phyloP scores from a whole-genome alignment of 1,140 invertebrate genomes.

The Bilobella aurantiaca region DNA sequence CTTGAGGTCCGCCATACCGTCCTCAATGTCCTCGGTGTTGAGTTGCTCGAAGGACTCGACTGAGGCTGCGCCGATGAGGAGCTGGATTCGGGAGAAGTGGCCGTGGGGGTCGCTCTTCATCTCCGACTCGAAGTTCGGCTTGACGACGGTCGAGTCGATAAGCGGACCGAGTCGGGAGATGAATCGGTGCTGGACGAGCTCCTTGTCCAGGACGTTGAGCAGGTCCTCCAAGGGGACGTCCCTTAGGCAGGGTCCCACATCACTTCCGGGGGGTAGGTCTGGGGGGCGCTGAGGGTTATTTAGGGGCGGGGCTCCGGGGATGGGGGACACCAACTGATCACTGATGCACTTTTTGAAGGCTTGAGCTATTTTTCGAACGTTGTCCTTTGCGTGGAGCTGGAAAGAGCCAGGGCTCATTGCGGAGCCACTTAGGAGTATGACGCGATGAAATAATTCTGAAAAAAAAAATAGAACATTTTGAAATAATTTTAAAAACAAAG shows the following conservation, averaged over 20 bases:
- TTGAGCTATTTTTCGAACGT: constrained; percentile 66
- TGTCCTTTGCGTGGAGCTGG: constrained; percentile 69
- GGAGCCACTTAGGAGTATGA: constrained; percentile 87
- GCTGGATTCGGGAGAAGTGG: constrained; percentile 25
- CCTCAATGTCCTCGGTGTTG: constrained; percentile 58
- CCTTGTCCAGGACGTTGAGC: constrained; percentile 48
- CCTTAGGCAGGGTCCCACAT: constrained; percentile 70
- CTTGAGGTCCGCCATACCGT: constrained; percentile 71
- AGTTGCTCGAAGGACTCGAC: constrained; percentile 64
- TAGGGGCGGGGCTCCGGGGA: background rate
- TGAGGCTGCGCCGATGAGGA: constrained; percentile 40
- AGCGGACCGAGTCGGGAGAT: constrained; percentile 79
- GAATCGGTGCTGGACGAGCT: constrained; percentile 65
- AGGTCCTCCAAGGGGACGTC: constrained; percentile 59
- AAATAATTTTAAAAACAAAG: background rate
- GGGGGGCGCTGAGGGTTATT: background rate
- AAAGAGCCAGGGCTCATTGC: constrained; percentile 88
- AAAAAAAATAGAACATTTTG: constrained; percentile 24
- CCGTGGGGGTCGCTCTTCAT: constrained; percentile 36
- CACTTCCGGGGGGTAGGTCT: constrained; percentile 47
- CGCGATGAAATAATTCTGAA: constrained; percentile 77
- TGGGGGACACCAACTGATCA: background rate
- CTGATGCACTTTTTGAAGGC: constrained; percentile 60
- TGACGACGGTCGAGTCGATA: constrained; percentile 57
- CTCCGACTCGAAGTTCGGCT: constrained; percentile 39